Evolutionary conservation across 2,888 invertebrate species (phyloP), one percentile per base, ranked within the genome.

Genomic region (Rosalia funebris): DNA sequence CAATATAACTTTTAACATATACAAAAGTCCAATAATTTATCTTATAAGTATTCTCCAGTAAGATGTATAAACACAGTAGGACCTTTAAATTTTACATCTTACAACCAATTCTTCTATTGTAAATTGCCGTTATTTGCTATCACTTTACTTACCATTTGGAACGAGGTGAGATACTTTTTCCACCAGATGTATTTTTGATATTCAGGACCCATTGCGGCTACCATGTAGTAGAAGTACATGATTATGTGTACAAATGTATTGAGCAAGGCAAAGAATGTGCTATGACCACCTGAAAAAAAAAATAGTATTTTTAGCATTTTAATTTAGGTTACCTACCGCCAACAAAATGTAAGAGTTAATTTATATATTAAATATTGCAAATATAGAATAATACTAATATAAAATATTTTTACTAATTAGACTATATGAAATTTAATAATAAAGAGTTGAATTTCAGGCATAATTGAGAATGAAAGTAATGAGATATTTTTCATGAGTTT

Each of bases 171-270:
- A 82, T 97, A 93, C 78, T 93, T 95, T 84, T 97, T 98, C 97
- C 97, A 98, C 97, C 97, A 97, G 73, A 96, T 91, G 82, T 89
- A 96, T 81, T 94, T 95, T 82, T 94, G 93, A 82, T 93, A 96
- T 77, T 88, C 84, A 37, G 96, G 96, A 52, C 97, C 97, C 89
- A 96, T 90, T 16, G 96, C 96, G 2, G 97, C 89, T 64, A 97
- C 86, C 90, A 96, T 95, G 81, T 97, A 98, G 83, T 98, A 98
- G 82, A 93, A 93, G 83, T 98, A 97, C 97, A 98, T 97, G 66
- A 97, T 88, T 76, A 97, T 92, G 83, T 98, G 97, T 62, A 98
- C 96, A 80, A 96, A 95, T 1, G 95, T 91, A 83, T 97, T 97
- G 73, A 96, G 86, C 73, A 96, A 86, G 31, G 96, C 92, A 82